Evolutionary conservation across 2,113 vertebrate genomes (phyloP).

Genomic region (Salvelinus namaycush): DNA sequence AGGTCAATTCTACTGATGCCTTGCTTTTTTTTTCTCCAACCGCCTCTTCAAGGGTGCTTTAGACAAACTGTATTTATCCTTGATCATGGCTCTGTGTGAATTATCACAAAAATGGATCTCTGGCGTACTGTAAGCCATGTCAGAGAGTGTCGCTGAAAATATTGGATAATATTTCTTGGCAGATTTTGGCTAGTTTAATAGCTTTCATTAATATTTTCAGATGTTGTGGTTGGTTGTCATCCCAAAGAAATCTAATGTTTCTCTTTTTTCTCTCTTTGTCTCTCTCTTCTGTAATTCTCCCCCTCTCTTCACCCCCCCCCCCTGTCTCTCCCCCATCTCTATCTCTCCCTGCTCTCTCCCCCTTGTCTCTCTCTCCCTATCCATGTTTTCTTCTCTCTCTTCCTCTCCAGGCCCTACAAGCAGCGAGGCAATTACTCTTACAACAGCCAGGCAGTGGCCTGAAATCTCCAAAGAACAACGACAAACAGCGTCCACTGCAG

Average conservation of each 20-base stretch:
- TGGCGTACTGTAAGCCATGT: conserved; percentile 32
- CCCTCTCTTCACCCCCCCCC: conserved; percentile 43
- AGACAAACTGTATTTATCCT: conserved; percentile 87
- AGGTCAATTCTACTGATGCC: conserved; percentile 89
- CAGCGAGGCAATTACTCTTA: conserved; percentile 97
- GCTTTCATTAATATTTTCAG: conserved; percentile 26
- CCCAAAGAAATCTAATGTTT: conserved; percentile 47
- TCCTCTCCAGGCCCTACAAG: conserved; percentile 90
- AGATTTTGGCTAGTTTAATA: conserved; percentile 12
- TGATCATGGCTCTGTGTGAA: conserved; percentile 76
- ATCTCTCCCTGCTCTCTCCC: conserved; percentile 35
- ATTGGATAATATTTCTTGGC: conserved; percentile 32
- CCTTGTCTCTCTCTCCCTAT: conserved; percentile 51
- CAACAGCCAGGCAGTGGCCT: conserved; percentile 98
- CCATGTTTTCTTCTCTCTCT: conserved; percentile 44
- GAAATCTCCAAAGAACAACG: conserved; percentile 98
- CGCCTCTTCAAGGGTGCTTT: conserved; percentile 80
- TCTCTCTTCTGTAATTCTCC: conserved; percentile 9
- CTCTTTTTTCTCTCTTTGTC: conserved; percentile 48
- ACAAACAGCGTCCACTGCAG: conserved; percentile 99
- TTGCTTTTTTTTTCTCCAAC: conserved; percentile 52
- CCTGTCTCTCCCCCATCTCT: conserved; percentile 7
- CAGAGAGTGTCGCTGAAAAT: conserved; percentile 23
- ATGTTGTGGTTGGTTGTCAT: conserved; percentile 41
- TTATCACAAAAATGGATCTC: conserved; percentile 71